A percentile compares a stretch with the other conserved stretches of the same genome.
These are phyloP conservation scores for Saguinus midas DNA, from an alignment of 2,113 vertebrate genomes.

Conservation along the genomic window DNA sequence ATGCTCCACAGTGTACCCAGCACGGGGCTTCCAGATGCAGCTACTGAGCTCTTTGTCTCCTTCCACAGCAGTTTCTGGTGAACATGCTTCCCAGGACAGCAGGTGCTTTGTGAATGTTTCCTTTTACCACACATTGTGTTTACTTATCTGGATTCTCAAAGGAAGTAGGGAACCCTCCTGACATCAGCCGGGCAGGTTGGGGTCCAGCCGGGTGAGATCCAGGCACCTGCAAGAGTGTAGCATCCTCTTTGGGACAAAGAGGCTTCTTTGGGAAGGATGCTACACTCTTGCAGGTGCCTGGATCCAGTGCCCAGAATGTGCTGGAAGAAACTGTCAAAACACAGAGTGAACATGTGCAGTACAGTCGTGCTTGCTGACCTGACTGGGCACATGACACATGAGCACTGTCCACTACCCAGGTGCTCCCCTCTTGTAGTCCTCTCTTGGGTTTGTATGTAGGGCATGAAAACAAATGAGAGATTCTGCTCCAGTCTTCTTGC, in stretches of 20 bases:
- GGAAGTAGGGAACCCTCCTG: background rate
- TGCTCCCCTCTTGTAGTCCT: rapidly evolving
- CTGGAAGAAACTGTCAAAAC: background rate
- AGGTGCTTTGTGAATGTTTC: background rate
- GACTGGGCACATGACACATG: background rate
- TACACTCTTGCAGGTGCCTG: background rate
- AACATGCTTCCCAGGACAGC: background rate
- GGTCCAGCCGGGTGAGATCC: background rate
- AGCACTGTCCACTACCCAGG: background rate
- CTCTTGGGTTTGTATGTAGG: too few species aligned
- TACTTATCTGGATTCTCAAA: background rate
- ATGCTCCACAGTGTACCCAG: background rate
- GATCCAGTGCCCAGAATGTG: background rate
- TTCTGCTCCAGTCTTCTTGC: rapidly evolving
- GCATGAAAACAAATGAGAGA: background rate
- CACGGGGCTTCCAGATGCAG: background rate
- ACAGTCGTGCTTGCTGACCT: background rate
- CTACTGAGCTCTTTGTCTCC: background rate
- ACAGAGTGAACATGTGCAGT: background rate
- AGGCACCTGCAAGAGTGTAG: background rate
- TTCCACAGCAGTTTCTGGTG: background rate
- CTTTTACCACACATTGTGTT: background rate
- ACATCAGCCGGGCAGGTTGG: background rate
- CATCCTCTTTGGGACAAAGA: background rate
- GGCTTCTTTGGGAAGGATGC: background rate